A percentile compares a stretch with the other conserved stretches of the same genome.
These are phyloP conservation scores for Ridgeia piscesae DNA, from an alignment of 1,140 invertebrate species.

Conservation along the genomic window DNA sequence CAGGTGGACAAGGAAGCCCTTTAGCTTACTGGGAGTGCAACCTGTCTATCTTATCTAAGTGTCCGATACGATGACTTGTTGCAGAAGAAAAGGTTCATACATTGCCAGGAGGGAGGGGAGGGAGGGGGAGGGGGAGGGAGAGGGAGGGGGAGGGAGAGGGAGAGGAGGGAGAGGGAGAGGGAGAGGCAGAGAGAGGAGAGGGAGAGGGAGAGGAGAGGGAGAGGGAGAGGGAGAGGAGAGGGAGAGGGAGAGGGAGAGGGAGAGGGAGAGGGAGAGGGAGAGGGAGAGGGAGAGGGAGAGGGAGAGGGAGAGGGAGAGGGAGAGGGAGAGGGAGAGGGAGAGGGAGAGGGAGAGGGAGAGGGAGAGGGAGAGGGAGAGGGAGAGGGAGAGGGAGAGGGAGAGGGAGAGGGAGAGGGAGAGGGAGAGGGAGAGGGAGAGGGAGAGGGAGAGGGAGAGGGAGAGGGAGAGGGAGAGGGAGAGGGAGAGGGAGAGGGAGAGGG, in stretches of 20 bases:
- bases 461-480: slow-evolving; percentile 15
- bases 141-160: not conserved
- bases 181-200: not conserved
- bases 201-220: not conserved
- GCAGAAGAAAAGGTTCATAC: too few species aligned
- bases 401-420: not conserved
- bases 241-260: not conserved
- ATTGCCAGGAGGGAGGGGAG: slow-evolving; percentile 7
- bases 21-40: too few species aligned
- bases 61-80: not conserved
- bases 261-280: not conserved
- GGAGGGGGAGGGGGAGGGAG: not conserved
- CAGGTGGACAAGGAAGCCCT: too few species aligned
- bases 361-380: not conserved
- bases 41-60: too few species aligned
- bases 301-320: not conserved
- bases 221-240: too few species aligned
- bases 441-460: not conserved
- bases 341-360: not conserved
- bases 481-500: slow-evolving; percentile 5
- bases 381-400: not conserved
- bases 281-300: not conserved
- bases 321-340: not conserved
- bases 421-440: slow-evolving; percentile 14
- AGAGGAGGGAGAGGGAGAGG: not conserved